Evolutionary conservation across 2,797 vertebrate species (phyloP).

Genomic region (Spinus olivaceus): DNA sequence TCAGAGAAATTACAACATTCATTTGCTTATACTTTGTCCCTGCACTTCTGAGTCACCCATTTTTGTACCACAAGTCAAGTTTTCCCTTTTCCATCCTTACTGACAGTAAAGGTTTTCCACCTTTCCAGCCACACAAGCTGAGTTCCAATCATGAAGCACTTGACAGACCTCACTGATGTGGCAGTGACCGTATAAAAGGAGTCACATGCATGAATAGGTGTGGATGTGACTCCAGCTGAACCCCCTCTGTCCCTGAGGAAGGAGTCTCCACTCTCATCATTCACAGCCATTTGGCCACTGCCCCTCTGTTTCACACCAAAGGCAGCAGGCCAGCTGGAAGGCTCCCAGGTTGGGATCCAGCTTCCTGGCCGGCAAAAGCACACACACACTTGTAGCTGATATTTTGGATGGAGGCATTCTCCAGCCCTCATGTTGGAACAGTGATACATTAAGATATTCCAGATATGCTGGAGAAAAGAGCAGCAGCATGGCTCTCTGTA

Average conservation of each 20-base stretch:
- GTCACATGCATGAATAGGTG: background rate
- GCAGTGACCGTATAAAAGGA: accelerated
- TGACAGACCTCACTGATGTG: background rate
- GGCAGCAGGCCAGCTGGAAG: background rate
- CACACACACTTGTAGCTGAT: background rate
- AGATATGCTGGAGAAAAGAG: background rate
- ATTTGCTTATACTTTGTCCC: background rate
- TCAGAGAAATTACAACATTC: background rate
- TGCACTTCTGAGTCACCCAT: background rate
- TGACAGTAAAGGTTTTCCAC: background rate
- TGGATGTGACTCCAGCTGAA: background rate
- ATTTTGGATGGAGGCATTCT: background rate
- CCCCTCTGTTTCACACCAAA: background rate
- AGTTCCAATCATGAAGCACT: background rate
- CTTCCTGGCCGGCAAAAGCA: background rate
- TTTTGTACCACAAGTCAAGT: background rate
- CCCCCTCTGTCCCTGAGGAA: background rate
- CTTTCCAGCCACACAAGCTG: background rate
- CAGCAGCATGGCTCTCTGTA: background rate
- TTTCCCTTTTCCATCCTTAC: background rate
- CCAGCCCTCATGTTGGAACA: background rate
- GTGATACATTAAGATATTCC: background rate
- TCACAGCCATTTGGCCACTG: background rate
- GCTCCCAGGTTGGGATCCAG: background rate
- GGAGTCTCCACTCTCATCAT: background rate